Evolutionary conservation across 1,140 invertebrate genomes (phyloP), one percentile per base, ranked within the genome.

Genomic region (Trichoplusia ni): DNA sequence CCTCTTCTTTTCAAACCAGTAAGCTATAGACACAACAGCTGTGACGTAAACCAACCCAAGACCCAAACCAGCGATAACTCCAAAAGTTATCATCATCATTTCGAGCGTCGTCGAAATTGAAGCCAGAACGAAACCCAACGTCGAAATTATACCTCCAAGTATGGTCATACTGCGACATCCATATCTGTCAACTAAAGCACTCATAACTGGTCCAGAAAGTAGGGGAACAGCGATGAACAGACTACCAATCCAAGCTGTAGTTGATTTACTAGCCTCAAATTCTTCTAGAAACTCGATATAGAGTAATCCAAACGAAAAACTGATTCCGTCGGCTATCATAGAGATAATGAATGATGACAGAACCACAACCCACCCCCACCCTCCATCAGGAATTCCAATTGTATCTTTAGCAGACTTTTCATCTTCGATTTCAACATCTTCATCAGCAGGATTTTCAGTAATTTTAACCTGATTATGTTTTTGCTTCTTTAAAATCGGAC

Each of bases 301-400:
- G 9, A 99, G 92, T 0, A 98, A 89, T 0, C 98, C 98, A 83
- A 98, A 98, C 0, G 97, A 97, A 79, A 98, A 98, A 23, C 96
- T 97, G 6, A 99, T 94, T 0, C 98, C 98, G 84, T 99, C 98
- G n/a, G 97, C 96, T n/a, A 99, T 96, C 88, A 98, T 94, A 18
- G 96, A 97, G 33, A 98, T 95, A 29, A 98, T 79, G 53, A 98
- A 93, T 0, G 96, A 97, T 0, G 96, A 94, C 2, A 95, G 81
- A 0, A 98, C 97, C 0, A 98, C 95, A 6, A 98, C 93, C 97
- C 97, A 98, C 0, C 97, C 97, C 94, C 94, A 97, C 21, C 93
- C 94, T 6, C 94, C 94, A 60, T 95, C 94, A 0, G 94, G 94
- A 16, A 94, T 92, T 19, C 90, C 90, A 0, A 92, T 89, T 71